phyloP scores from a whole-genome alignment of 2,113 vertebrate genomes.

The Burhinus bistriatus region DNA sequence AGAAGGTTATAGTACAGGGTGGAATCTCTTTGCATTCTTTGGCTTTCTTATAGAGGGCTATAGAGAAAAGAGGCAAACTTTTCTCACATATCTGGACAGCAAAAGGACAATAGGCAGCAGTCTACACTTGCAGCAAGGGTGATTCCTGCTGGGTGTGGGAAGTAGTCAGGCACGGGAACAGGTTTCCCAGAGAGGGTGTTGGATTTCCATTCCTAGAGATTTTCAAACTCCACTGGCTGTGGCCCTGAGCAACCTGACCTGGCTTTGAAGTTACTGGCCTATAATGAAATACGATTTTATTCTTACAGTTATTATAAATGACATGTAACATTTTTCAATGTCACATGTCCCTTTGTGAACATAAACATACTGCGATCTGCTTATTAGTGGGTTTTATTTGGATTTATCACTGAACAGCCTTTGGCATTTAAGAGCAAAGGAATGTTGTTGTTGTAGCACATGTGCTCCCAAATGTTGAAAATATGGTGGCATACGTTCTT shows the following conservation, averaged over 20 bases:
- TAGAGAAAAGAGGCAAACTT: background rate
- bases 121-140: background rate
- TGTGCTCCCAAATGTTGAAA: background rate
- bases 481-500: background rate
- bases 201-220: background rate
- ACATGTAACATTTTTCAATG: background rate
- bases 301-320: background rate
- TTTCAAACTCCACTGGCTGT: background rate
- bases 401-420: background rate
- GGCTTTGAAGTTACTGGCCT: background rate
- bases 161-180: background rate
- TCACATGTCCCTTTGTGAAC: background rate
- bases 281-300: background rate
- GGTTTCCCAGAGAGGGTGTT: background rate
- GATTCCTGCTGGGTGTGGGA: rapidly evolving
- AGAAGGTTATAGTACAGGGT: background rate
- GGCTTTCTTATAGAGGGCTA: rapidly evolving
- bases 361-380: background rate
- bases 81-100: rapidly evolving
- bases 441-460: background rate
- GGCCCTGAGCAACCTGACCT: background rate
- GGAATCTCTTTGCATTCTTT: background rate
- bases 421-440: background rate
- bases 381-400: background rate
- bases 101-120: background rate